Conservation (phyloP, 2,797 vertebrate genomes). For the Cephalopachus bancanus region DNA sequence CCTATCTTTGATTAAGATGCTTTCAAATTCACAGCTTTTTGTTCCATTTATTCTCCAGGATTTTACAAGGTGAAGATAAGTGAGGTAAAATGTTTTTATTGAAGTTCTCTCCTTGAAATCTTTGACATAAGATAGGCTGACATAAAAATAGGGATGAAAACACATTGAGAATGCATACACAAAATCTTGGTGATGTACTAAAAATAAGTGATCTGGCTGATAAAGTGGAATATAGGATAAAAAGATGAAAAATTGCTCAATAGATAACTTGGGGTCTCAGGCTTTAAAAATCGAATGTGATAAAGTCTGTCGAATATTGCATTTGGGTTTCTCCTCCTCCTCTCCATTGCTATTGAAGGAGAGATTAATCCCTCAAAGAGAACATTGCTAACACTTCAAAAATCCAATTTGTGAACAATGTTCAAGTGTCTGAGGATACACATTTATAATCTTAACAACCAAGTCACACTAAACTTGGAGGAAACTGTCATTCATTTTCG, state of each 20-base stretch:
- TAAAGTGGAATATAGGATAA: slow-evolving; percentile 54
- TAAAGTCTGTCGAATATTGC: slow-evolving; percentile 70
- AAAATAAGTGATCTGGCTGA: slow-evolving; percentile 57
- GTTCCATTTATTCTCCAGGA: neutral
- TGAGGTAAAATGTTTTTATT: slow-evolving; percentile 60
- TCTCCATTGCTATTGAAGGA: slow-evolving; percentile 51
- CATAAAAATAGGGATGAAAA: slow-evolving; percentile 69
- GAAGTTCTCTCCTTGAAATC: slow-evolving; percentile 26
- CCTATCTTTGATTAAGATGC: slow-evolving; percentile 61
- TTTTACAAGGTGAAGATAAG: slow-evolving; percentile 62
- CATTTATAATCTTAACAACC: slow-evolving; percentile 84
- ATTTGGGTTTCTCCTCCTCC: slow-evolving; percentile 27
- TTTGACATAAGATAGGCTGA: slow-evolving; percentile 62
- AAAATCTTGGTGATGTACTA: slow-evolving; percentile 58
- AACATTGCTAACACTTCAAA: slow-evolving; percentile 80
- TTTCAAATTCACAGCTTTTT: slow-evolving; percentile 37
- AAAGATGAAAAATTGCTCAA: slow-evolving; percentile 71
- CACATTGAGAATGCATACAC: slow-evolving; percentile 31
- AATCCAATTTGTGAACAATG: slow-evolving; percentile 84
- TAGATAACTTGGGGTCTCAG: slow-evolving; percentile 68
- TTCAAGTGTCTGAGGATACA: slow-evolving; percentile 71
- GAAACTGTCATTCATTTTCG: slow-evolving; percentile 79
- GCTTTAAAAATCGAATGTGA: slow-evolving; percentile 64
- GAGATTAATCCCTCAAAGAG: slow-evolving; percentile 80
- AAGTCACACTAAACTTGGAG: slow-evolving; percentile 67